phyloP scores from a whole-genome alignment of 2,113 vertebrate genomes.

The Cochlearius cochlearius region DNA sequence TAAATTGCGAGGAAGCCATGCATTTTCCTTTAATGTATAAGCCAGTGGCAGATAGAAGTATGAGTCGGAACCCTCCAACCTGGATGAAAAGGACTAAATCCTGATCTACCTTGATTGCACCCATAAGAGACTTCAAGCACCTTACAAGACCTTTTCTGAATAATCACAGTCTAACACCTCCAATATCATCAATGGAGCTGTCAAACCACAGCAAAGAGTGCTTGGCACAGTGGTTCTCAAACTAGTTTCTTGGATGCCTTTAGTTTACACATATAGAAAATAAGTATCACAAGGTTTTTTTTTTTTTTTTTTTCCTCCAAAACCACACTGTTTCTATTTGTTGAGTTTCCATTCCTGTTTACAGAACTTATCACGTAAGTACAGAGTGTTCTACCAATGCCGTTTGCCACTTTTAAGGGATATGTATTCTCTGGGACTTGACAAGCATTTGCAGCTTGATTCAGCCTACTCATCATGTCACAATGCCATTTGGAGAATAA shows the following conservation, averaged over 20 bases:
- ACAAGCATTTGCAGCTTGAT: background rate
- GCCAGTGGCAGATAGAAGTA: background rate
- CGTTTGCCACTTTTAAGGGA: background rate
- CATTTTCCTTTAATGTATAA: background rate
- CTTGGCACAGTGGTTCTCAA: background rate
- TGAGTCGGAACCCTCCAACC: background rate
- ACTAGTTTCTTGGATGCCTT: background rate
- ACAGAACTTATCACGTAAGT: background rate
- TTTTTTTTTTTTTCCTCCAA: background rate
- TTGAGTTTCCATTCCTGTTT: background rate
- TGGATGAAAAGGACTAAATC: background rate
- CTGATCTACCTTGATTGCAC: background rate
- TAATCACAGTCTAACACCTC: background rate
- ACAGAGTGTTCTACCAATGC: background rate
- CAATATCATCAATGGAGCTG: background rate
- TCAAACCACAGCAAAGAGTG: background rate
- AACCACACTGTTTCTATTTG: background rate
- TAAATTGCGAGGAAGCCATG: background rate
- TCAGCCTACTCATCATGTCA: background rate
- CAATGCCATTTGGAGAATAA: background rate
- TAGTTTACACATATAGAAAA: background rate
- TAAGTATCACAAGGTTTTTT: background rate
- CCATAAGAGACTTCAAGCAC: background rate
- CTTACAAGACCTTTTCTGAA: background rate
- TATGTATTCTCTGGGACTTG: background rate